Conservation (phyloP, 2,113 vertebrate species). For the Machaerirhynchus nigripectus region DNA sequence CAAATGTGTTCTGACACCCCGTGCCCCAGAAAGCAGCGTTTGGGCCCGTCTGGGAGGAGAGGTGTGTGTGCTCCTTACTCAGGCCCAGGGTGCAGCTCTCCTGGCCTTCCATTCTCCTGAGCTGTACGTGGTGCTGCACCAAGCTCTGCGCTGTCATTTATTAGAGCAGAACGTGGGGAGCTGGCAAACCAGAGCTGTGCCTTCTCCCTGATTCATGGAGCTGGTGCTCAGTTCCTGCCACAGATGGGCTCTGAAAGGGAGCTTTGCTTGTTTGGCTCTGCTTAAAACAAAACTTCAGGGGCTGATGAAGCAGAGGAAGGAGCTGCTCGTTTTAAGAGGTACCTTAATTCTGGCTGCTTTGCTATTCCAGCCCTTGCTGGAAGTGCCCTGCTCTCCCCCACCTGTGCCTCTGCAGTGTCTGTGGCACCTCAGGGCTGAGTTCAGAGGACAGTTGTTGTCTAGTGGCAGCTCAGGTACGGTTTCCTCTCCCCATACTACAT, state of each 20-base stretch:
- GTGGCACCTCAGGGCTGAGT: background rate
- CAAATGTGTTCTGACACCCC: background rate
- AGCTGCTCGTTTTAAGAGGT: background rate
- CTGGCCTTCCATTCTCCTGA: background rate
- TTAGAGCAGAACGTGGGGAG: background rate
- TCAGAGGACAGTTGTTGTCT: background rate
- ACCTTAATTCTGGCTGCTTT: background rate
- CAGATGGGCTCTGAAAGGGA: slow-evolving; percentile 6
- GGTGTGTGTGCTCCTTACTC: background rate
- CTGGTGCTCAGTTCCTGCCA: background rate
- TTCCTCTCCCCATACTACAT: background rate
- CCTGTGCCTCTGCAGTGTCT: background rate
- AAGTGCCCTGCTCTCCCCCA: background rate
- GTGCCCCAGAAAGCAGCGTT: background rate
- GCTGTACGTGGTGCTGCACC: background rate
- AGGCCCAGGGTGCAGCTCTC: background rate
- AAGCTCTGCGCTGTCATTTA: background rate
- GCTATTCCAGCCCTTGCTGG: background rate
- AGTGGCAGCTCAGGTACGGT: background rate
- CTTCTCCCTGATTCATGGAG: background rate
- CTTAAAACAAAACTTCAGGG: background rate
- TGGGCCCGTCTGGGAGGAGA: background rate
- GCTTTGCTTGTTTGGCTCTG: slow-evolving; percentile 18
- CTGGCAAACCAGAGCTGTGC: slow-evolving; percentile 11
- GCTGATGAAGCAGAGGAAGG: background rate